Evolutionary conservation across 2,113 vertebrate species (phyloP), one percentile per base, ranked within the genome.

Genomic region (Tretioscincus oriximinensis): DNA sequence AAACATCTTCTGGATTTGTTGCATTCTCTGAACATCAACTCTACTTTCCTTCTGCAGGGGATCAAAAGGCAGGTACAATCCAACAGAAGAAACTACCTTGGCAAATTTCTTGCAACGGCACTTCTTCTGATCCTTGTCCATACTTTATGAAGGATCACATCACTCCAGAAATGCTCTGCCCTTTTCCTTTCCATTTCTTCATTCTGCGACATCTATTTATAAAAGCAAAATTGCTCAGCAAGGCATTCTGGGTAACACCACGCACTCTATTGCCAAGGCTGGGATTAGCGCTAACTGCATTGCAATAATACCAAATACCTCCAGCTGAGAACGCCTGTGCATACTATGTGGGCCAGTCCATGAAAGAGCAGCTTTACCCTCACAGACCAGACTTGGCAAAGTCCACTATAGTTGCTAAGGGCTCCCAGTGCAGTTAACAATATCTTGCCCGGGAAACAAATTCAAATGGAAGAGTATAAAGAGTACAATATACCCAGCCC

Each of bases 181-280:
- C 60, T 81, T 68, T 78, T 85, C 21, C 1, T 58, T 61, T 3
- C 58, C 41, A 67, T 81, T 78, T 72, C 71, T 77, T 60, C 78
- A 21, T 76, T 67, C 78, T 84, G 35, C 77, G 83, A 76, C 58
- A 84, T 89, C 85, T 92, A 73, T 93, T 90, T 92, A 89, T 88
- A 72, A 90, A 89, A 90, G 80, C 76, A 82, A 82, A 76, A 73
- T 75, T 54, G 86, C 73, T 88, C 80, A 58, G 76, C 80, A 58
- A 76, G 60, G 81, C 86, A 82, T 1, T 9, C 77, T 14, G n/a
- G 58, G 63, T 54, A 80, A 74, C 54, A 5, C 7, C 0, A 71
- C 70, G 18, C 67, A 75, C 77, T 9, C 0, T 0, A 0, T 6
- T 91, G 90, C 88, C 88, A 90, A 82, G 58, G 73, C 12, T 26